Evolutionary conservation across 1,140 invertebrate species (phyloP), one percentile per base, ranked within the genome.

Genomic region (Euborellia annulipes): DNA sequence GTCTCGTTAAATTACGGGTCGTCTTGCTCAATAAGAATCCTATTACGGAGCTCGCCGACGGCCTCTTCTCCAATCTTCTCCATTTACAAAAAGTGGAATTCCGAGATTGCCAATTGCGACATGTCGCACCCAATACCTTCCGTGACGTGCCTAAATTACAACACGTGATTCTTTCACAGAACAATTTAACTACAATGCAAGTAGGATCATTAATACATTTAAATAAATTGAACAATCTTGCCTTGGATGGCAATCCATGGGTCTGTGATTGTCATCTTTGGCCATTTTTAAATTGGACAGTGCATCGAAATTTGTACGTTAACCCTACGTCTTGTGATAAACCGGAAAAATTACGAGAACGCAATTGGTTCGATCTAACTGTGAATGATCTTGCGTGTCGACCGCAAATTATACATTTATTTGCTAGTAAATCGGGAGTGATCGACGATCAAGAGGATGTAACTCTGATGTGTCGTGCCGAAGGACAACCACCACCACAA

Each of bases 221-320:
- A 22, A 64, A 65, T 0, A 75, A 71, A 23, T 60, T 91, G 14
- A 71, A 72, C n/a, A 79, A 79, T 49, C 61, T 92, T 2, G 80
- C 78, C 43, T 64, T 93, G 0, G 71, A 78, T 44, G 75, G 78
- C 45, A 93, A 93, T 59, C 79, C 78, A 0, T 93, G 89, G 89
- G 73, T 78, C 36, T 93, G 89, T 56, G 85, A 91, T 59, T 93
- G 89, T 54, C 71, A 78, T 45, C 62, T 93, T 38, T 77, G 83
- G 52, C 69, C 68, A 6, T 85, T 93, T 49, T 70, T 83, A 18
- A 73, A 86, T 51, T 89, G 79, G 73, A 68, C 78, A 8, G 71
- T 84, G 1, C 67, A 70, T 22, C 69, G 69, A 27, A 79, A 81
- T n/a, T 60, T 86, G 0, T 81, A 85, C 47, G 77, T 77, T 0